Evolutionary conservation across 2,113 vertebrate genomes (phyloP), one percentile per base, ranked within the genome.

Genomic region (Uropsilus gracilis): DNA sequence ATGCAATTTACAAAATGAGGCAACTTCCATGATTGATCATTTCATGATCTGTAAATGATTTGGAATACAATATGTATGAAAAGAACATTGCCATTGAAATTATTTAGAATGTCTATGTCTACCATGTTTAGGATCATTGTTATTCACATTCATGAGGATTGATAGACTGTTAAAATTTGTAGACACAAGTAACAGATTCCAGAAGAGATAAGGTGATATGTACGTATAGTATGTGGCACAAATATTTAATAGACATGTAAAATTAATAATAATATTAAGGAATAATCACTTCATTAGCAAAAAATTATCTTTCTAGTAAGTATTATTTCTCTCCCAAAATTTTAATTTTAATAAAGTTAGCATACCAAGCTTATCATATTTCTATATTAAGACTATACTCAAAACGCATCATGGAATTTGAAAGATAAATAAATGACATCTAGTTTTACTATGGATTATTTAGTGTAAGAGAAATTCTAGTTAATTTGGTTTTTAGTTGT

Each of bases 271-370:
- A 48, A 26, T 78, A 57, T 28, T 64, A 37, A 8, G 34, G 14
- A 81, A 78, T 46, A 44, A 39, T 78, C n/a, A 44, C 14, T 32
- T 55, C 63, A 14, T 6, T 89, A 0, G 34, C 28, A 11, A 55
- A 55, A 81, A 87, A 55, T 77, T 80, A 61, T 89, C 84, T 72
- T 0, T 10, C 22, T n/a, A 80, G 18, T 94, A 59, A 57, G 0
- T 48, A 94, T 77, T 64, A 0, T 93, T 96, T 94, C n/a, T n/a
- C n/a, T 71, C 53, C 77, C 76, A 17, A 77, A 92, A 80, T 71
- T 0, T 0, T 78, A 91, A 83, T 48, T 61, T 94, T 94, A 89
- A 78, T n/a, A 32, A 39, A 87, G 4, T 61, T 0, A 48, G 9
- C 42, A 71, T 4, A 28, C 14, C 90, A 57, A 86, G 1, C 1